Percentiles rank a stretch among this genome's conserved stretches.
These are phyloP conservation scores for Phrynocephalus guinanensis DNA, from an alignment of 2,797 vertebrate genomes.

Conservation along the genomic window DNA sequence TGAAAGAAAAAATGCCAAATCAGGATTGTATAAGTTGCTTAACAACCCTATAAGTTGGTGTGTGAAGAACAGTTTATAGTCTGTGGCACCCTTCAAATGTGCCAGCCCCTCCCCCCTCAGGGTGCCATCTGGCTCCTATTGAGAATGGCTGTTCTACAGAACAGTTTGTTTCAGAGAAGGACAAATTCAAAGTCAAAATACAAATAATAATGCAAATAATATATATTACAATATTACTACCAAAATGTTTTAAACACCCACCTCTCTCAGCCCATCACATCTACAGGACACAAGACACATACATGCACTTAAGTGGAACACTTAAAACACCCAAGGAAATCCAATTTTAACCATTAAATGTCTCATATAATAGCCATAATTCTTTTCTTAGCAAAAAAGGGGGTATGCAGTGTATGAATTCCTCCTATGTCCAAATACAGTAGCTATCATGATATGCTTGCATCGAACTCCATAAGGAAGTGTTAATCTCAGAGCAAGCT, in stretches of 20 bases:
- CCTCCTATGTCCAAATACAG: background rate
- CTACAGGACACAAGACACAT: background rate
- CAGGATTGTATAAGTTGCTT: too few relatives aligned
- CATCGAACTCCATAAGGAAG: background rate
- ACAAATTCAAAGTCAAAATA: background rate
- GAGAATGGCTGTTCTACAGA: too few relatives aligned
- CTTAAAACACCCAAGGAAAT: background rate
- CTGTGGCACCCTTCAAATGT: too few relatives aligned
- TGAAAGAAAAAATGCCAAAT: too few relatives aligned
- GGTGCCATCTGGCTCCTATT: too few relatives aligned
- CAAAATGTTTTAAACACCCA: background rate
- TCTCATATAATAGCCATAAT: background rate
- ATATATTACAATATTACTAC: background rate
- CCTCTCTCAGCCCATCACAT: background rate
- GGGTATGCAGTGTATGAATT: rapidly evolving
- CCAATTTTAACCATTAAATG: background rate
- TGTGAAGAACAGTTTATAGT: too few relatives aligned
- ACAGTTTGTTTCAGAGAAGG: background rate
- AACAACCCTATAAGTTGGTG: too few relatives aligned
- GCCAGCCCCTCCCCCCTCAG: too few relatives aligned
- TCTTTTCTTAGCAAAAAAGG: background rate
- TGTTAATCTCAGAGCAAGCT: background rate
- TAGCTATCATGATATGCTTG: background rate
- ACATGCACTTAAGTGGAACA: background rate
- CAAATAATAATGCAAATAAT: background rate